These are phyloP conservation scores for Ephialtes manifestator DNA, from an alignment of 2,888 invertebrate genomes.

Conservation along the genomic window DNA sequence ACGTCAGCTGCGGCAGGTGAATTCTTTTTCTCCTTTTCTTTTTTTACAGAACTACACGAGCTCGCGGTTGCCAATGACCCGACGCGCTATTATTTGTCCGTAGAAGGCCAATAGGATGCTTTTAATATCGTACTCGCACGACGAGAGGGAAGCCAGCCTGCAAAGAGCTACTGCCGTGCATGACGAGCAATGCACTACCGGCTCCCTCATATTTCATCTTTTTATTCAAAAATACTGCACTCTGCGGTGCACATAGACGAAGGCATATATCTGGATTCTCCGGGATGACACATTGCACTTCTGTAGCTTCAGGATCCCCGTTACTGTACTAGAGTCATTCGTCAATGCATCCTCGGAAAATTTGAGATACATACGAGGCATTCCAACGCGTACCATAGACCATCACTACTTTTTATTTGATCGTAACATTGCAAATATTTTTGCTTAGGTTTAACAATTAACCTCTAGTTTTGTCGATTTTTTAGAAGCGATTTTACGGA, in stretches of 20 bases:
- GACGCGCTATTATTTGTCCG: constrained; percentile 64
- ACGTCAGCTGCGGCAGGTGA: constrained; percentile 51
- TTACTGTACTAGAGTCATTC: constrained; percentile 35
- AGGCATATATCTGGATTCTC: constrained; percentile 29
- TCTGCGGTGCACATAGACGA: constrained; percentile 6
- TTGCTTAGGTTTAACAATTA: too few species aligned
- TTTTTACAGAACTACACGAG: constrained; percentile 39
- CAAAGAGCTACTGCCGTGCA: constrained; percentile 37
- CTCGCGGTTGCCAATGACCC: constrained; percentile 66
- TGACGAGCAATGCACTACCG: constrained; percentile 40
- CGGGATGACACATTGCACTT: constrained; percentile 24
- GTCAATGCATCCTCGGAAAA: constrained; percentile 34
- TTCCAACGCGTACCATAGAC: too few species aligned
- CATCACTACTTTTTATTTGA: too few species aligned
- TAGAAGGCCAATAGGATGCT: constrained; percentile 65
- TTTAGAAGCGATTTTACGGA: too few species aligned
- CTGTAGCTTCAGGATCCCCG: not conserved
- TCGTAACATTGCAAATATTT: too few species aligned
- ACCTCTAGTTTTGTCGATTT: too few species aligned
- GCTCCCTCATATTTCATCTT: constrained; percentile 52
- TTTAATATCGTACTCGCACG: constrained; percentile 61
- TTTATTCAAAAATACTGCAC: constrained; percentile 40
- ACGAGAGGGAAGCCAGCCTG: constrained; percentile 24
- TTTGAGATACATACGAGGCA: constrained; percentile 13
- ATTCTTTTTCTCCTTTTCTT: constrained; percentile 43